These are phyloP conservation scores for silkworm (Bombyx mori) DNA, from an alignment of 1,140 invertebrate species.

Conservation along the genomic window DNA sequence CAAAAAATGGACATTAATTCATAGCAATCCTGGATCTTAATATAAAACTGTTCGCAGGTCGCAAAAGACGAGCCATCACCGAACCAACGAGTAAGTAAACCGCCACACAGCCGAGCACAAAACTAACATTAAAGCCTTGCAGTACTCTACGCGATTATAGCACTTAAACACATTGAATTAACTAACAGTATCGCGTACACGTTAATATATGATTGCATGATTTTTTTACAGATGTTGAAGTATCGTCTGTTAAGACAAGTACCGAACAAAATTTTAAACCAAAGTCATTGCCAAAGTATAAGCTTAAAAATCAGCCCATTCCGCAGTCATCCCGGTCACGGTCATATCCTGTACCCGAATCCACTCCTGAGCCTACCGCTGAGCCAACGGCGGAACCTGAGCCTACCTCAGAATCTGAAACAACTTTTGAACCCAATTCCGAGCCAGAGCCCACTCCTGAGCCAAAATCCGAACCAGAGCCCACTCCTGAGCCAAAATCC, in stretches of 20 bases:
- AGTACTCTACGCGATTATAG: not conserved
- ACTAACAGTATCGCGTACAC: constrained; percentile 16
- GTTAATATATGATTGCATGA: constrained; percentile 42
- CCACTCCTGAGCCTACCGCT: constrained; percentile 38
- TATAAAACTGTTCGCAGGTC: constrained; percentile 20
- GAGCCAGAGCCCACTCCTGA: constrained; percentile 59
- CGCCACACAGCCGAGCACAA: constrained; percentile 2
- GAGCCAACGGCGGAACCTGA: constrained; percentile 37
- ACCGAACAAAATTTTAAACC: constrained; percentile 61
- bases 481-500: constrained; percentile 54
- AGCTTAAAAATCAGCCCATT: constrained; percentile 55
- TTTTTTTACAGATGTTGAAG: constrained; percentile 63
- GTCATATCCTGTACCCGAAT: constrained; percentile 41
- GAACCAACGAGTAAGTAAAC: not conserved
- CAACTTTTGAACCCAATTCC: constrained; percentile 54
- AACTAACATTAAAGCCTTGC: constrained; percentile 11
- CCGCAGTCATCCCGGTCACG: too few species aligned
- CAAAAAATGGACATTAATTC: too few species aligned
- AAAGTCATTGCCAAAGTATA: constrained; percentile 36
- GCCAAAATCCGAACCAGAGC: constrained; percentile 46
- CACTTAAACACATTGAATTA: constrained; percentile 15
- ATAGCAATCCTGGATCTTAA: too few species aligned
- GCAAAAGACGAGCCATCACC: constrained; percentile 29
- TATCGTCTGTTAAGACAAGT: constrained; percentile 59
- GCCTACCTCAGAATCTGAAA: constrained; percentile 51